Base-by-base conservation (phyloP, 1,140 invertebrate genomes). In the Homarus americanus region DNA sequence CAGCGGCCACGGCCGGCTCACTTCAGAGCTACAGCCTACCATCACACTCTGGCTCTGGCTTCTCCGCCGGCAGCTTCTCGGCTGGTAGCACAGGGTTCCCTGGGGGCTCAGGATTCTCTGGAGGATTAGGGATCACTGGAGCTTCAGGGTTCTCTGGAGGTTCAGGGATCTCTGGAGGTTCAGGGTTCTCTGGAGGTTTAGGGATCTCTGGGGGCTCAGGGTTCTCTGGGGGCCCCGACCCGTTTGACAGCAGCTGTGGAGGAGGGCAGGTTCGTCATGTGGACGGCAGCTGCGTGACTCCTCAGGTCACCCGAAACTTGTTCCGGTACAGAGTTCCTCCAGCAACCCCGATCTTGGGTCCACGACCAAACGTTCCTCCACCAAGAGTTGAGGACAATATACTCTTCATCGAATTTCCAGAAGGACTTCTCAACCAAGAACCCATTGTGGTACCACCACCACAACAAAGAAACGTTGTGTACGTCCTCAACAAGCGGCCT, bases 391-490 rank as follows among this genome's bases (percentile, higher is more conserved):
- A 76, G 24, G 32, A 75, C 20, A 86, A 86, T 44, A 76, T 86
- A 32, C 32, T 86, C 15, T 44, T 86, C 84, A 86, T 86, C 72
- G 72, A 69, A 17, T 36, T 40, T 5, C 84, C 84, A 38, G 83
- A 86, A 32, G 73, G 34, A 32, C 34, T 73, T 36, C 32, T 76
- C 12, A 38, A 49, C 41, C 41, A 32, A 24, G 32, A 78, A 24
- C 84, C 84, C 41, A 58, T 86, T 10, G 84, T 86, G 15, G 73
- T 86, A 12, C 84, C 84, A 28, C 84, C 84, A 10, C 84, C 84
- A 34, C n/a, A 36, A 49, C 84, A 86, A 12, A 75, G 73, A 40
- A 75, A 86, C 44, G 49, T 86, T 0, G 82, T 84, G 66, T 84
- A 84, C 82, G 82, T 84, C 4, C 82, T 84, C 38, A 84, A 84